Percentiles rank a stretch among this genome's conserved stretches.
Conservation (phyloP, 2,113 vertebrate species). For the Heterochromis multidens region DNA sequence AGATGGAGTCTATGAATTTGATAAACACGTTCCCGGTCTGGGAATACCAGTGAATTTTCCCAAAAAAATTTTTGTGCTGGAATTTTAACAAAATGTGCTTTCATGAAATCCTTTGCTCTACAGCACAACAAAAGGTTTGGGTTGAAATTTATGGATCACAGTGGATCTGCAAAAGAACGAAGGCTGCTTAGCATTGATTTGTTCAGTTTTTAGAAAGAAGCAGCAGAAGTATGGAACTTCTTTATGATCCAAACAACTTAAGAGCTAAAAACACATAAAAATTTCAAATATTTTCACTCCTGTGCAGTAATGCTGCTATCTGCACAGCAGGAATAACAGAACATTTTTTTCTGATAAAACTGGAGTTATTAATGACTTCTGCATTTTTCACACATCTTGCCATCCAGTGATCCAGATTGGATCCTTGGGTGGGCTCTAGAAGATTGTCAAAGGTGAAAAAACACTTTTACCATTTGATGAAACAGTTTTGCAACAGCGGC, state of each 20-base stretch:
- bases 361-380: not conserved
- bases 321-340: not conserved
- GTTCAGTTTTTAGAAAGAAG: too few species aligned
- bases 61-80: not conserved
- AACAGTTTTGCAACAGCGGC: too few species aligned
- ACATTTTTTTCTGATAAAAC: too few species aligned
- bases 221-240: too few species aligned
- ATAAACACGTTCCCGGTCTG: not conserved
- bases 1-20: not conserved
- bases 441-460: not conserved
- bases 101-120: not conserved
- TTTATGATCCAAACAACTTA: too few species aligned
- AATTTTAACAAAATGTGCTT: not conserved
- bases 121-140: not conserved
- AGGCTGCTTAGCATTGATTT: too few species aligned
- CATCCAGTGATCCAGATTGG: not conserved
- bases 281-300: not conserved
- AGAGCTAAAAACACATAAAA: not conserved
- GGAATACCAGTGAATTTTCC: not conserved
- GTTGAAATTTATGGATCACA: not conserved
- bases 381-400: not conserved
- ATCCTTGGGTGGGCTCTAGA: not conserved
- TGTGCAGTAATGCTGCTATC: not conserved
- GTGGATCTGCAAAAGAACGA: too few species aligned
- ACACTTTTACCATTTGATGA: too few species aligned